Evolutionary conservation across 2,888 invertebrate genomes (phyloP), one percentile per base, ranked within the genome.

Genomic region (Lordiphosa andalusiaca): DNA sequence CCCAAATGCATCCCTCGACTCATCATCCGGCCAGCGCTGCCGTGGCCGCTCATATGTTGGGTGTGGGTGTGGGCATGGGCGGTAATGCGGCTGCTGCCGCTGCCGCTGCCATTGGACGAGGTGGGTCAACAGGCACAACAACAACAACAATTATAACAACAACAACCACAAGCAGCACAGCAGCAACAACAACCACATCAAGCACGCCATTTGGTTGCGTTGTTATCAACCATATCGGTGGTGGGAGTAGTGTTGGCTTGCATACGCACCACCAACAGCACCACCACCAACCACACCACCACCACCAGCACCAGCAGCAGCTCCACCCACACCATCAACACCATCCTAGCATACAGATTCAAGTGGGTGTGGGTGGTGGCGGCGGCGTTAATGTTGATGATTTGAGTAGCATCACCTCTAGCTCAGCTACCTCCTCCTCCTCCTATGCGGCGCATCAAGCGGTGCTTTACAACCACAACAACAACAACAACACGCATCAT

Each of bases 401-500:
- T 68, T 77, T 77, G 58, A 73, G 63, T 80, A 80, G 80, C 77
- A 59, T 61, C 55, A 60, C 73, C 69, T 44, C 44, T 44, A 44
- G 44, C 33, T 44, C 30, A 30, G 56, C 70, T 58, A 58, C 69
- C 60, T 61, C 70, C 56, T 65, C 66, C 51, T 53, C 64, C 57
- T 67, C 71, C 61, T 73, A 67, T 69, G 85, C 65, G 62, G 70
- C 75, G 75, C 80, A 84, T 67, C 73, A 82, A 64, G 75, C 80
- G 70, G 75, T 80, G 72, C 77, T 80, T 48, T 78, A 53, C 53
- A 53, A 44, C 13, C 25, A 42, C 44, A 44, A 65, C 76, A 88
- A 84, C 86, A 86, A 44, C 44, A 44, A 63, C 76, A 88, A 84
- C 87, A 86, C 85, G 82, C 88, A 88, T 86, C 88, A 88, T 84